Evolutionary conservation across 2,888 invertebrate species (phyloP).

Genomic region (Cecidostiba fungosa): DNA sequence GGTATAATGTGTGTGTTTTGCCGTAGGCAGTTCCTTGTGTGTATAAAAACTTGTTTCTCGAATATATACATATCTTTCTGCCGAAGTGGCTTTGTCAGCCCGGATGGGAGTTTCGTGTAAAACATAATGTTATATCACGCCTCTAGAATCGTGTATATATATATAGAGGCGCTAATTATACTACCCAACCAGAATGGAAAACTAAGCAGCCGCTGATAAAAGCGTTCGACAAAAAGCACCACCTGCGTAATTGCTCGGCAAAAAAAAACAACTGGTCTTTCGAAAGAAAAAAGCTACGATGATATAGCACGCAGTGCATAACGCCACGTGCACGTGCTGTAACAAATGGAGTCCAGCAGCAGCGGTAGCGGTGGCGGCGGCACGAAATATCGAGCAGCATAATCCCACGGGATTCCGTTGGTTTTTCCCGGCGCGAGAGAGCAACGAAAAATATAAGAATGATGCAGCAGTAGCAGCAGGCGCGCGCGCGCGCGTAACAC

Average conservation of each 20-base stretch:
- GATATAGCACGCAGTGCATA: conserved; percentile 31
- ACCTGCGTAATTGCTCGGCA: conserved; percentile 1
- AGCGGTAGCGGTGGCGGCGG: neutral
- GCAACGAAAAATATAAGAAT: conserved; percentile 55
- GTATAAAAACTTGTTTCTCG: neutral
- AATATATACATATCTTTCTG: neutral
- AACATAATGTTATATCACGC: neutral
- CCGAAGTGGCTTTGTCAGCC: neutral
- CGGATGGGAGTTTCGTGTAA: neutral
- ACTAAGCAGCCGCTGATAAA: neutral
- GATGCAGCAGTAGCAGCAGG: conserved; percentile 35
- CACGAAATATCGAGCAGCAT: conserved; percentile 46
- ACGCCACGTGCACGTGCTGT: neutral
- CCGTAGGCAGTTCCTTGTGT: neutral
- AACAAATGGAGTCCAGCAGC: conserved; percentile 43
- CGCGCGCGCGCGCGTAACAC: conserved; percentile 18
- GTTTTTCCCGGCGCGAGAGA: conserved; percentile 18
- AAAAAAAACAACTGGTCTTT: conserved; percentile 1
- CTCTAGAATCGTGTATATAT: neutral
- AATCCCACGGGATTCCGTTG: conserved; percentile 49
- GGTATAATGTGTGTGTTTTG: neutral
- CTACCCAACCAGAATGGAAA: neutral
- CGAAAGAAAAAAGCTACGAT: conserved; percentile 17
- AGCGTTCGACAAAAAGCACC: neutral
- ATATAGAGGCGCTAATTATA: neutral